Conservation (phyloP, 1,140 invertebrate species). For the Ladona fulva region DNA sequence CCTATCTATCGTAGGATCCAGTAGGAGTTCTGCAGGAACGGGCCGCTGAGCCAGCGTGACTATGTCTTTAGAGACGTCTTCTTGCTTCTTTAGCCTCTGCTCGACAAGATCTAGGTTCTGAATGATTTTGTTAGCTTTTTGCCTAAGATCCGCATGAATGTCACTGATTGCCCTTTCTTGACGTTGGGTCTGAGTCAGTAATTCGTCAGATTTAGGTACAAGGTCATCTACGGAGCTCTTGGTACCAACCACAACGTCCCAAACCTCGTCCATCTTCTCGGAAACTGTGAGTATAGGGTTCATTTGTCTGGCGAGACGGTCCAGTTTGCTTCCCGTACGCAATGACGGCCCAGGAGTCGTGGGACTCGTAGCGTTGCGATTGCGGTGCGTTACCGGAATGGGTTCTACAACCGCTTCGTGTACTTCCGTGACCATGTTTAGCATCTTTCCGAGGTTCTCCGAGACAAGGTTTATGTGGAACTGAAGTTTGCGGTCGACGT, state of each 20-base stretch:
- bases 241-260: constrained; percentile 77
- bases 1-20: constrained; percentile 67
- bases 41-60: constrained; percentile 54
- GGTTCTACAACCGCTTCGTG: constrained; percentile 66
- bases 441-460: constrained; percentile 64
- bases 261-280: constrained; percentile 82
- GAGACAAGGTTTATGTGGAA: constrained; percentile 75
- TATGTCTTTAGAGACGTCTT: constrained; percentile 52
- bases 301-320: constrained; percentile 65
- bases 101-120: constrained; percentile 78
- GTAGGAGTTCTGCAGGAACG: constrained; percentile 59
- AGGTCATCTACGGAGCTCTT: constrained; percentile 76
- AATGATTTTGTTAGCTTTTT: constrained; percentile 78
- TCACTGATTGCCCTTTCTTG: constrained; percentile 79
- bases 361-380: constrained; percentile 35
- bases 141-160: constrained; percentile 70
- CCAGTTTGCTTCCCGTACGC: constrained; percentile 60
- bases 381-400: constrained; percentile 29
- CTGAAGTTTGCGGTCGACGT: constrained; percentile 70
- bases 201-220: constrained; percentile 73
- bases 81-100: constrained; percentile 67
- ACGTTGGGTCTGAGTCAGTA: constrained; percentile 72
- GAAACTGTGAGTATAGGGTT: constrained; percentile 73
- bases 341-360: constrained; percentile 42
- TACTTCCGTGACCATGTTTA: constrained; percentile 66